A percentile compares a stretch with the other conserved stretches of the same genome.
Evolutionary conservation across 2,888 invertebrate genomes (phyloP).

Genomic region (Aricia artaxerxes): DNA sequence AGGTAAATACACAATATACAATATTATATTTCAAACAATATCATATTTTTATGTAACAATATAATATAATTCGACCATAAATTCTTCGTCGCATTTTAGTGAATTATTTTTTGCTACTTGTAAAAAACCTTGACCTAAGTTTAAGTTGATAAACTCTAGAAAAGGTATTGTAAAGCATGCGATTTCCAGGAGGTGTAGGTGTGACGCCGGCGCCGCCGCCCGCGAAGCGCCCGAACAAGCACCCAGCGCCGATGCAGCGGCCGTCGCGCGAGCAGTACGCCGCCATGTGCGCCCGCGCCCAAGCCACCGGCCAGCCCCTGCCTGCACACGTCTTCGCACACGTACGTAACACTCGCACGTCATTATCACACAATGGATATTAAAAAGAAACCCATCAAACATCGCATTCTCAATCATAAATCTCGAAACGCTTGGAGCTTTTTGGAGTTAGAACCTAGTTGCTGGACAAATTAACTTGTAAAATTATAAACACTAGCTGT

Average conservation of each 20-base stretch:
- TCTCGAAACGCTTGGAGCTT: too few relatives aligned
- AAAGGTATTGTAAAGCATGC: conserved; percentile 26
- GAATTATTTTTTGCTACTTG: too few relatives aligned
- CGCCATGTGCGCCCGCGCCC: conserved; percentile 84
- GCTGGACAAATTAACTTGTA: too few relatives aligned
- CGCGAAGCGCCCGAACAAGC: conserved; percentile 90
- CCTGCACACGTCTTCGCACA: conserved; percentile 85
- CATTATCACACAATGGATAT: background rate
- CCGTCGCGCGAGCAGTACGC: conserved; percentile 86
- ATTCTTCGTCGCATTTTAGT: too few relatives aligned
- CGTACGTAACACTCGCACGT: conserved; percentile 57
- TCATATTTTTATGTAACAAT: too few relatives aligned
- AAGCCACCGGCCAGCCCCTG: conserved; percentile 84
- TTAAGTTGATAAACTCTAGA: background rate
- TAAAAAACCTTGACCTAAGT: background rate
- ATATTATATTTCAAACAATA: background rate
- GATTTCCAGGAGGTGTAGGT: conserved; percentile 50
- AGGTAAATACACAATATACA: conserved; percentile 12
- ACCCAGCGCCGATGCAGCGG: conserved; percentile 86
- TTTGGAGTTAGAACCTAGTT: too few relatives aligned
- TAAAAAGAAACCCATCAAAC: too few relatives aligned
- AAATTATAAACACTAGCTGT: background rate
- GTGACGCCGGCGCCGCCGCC: conserved; percentile 80
- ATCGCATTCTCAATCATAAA: too few relatives aligned
- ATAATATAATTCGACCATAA: too few relatives aligned